Base-by-base conservation (phyloP, 2,113 vertebrate genomes). In the Glareola pratincola region DNA sequence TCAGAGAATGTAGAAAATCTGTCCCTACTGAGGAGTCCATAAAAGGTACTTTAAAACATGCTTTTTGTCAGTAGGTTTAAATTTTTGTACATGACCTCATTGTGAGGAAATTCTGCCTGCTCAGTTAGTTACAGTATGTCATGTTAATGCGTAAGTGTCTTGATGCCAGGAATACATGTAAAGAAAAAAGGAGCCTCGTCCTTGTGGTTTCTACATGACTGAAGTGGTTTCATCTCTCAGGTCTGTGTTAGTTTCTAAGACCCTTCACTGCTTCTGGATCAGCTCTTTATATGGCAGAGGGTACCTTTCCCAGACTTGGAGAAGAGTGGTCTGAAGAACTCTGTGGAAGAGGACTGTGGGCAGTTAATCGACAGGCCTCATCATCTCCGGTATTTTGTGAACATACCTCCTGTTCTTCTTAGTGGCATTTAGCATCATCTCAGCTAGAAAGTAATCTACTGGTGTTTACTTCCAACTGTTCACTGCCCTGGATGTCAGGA, bases 1-100 rank as follows among this genome's bases (percentile, higher is more conserved):
- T 75, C n/a, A 50, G 32, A 22, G 78, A 23, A 47, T 39, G 9
- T 30, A 47, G 81, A 56, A 85, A 41, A 34, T 45, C 23, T 48
- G 21, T 57, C 9, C 45, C 13, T 81, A 3, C 14, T 57, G 19
- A 76, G 29, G 29, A 45, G 20, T 57, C 39, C 14, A 5, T 39
- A 26, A 36, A n/a, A 74, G n/a, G 14, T 59, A 22, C 32, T 72
- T 67, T 30, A 16, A 66, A 50, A 4, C 10, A 32, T 1, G 0
- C 5, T 1, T 34, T 66, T 74, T 77, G 18, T 66, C 22, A 29
- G 48, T 43, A 36, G 9, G 11, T 34, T 77, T n/a, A 20, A 26
- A 10, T 39, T 64, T 60, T 48, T 83, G 50, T 76, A 2, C 1
- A 0, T 53, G 41, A 56, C 12, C 5, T 73, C 0, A 1, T 39